A percentile compares a stretch with the other conserved stretches of the same genome.
Evolutionary conservation across 2,113 vertebrate genomes (phyloP).

Genomic region (Glareola pratincola): DNA sequence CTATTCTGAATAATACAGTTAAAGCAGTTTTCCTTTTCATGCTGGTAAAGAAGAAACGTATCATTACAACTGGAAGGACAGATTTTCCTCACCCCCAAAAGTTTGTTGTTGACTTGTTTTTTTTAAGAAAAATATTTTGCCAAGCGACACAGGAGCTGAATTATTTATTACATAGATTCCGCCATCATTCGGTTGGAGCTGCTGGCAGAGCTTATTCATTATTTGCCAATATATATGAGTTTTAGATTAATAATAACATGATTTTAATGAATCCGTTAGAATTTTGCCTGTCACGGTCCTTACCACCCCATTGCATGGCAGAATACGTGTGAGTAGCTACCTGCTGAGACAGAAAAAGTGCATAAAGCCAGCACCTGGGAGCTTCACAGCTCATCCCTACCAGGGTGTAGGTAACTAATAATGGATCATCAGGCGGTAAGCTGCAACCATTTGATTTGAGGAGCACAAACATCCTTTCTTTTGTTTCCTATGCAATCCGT

Average conservation of each 20-base stretch:
- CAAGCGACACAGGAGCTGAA: not conserved
- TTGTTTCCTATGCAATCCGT: not conserved
- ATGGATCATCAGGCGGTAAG: not conserved
- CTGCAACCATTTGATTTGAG: not conserved
- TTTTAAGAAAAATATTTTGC: not conserved
- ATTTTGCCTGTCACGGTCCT: not conserved
- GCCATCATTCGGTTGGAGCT: not conserved
- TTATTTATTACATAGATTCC: conserved; percentile 19
- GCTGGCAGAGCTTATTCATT: not conserved
- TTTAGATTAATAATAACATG: not conserved
- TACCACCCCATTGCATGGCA: not conserved
- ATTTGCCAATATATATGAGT: not conserved
- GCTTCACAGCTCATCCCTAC: not conserved
- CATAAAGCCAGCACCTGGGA: not conserved
- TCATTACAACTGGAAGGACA: not conserved
- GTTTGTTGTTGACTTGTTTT: not conserved
- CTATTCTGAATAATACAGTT: not conserved
- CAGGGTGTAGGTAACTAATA: not conserved
- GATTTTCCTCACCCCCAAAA: not conserved
- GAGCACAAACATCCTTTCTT: not conserved
- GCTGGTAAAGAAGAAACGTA: not conserved
- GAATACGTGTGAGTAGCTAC: not conserved
- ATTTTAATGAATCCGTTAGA: not conserved
- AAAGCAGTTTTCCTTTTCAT: not conserved
- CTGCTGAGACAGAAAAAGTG: not conserved